A percentile compares a stretch with the other conserved stretches of the same genome.
Evolutionary conservation across 1,140 invertebrate species (phyloP).

Genomic region (Metopolophium dirhodum): DNA sequence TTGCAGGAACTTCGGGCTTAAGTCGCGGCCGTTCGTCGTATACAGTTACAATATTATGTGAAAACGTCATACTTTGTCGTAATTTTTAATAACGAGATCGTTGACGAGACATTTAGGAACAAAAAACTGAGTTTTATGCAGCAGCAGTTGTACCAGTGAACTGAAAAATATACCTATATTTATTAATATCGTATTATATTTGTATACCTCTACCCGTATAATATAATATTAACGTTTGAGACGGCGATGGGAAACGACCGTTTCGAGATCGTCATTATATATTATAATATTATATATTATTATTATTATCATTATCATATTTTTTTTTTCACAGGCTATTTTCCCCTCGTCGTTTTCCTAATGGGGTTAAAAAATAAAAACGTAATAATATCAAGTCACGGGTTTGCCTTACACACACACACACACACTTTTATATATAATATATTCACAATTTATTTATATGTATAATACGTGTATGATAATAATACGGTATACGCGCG

Average conservation of each 20-base stretch:
- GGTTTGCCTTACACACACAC: background rate
- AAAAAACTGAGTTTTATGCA: no score
- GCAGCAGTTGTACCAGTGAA: background rate
- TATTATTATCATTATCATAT: background rate
- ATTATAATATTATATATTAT: no score
- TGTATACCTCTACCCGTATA: no score
- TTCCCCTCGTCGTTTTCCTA: background rate
- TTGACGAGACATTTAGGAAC: no score
- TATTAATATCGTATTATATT: no score
- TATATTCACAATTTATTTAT: background rate
- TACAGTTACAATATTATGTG: no score
- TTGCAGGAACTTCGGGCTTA: no score
- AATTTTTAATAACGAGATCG: no score
- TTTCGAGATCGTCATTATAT: background rate
- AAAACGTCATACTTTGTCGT: no score
- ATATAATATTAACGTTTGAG: background rate
- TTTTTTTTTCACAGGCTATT: background rate
- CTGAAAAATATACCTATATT: background rate
- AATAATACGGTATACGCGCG: background rate
- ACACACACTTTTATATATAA: background rate
- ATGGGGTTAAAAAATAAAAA: background rate
- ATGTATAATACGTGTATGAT: background rate
- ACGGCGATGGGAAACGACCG: background rate
- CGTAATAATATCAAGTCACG: background rate
- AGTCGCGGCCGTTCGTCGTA: no score